phyloP scores from a whole-genome alignment of 1,140 invertebrate genomes.

The Brachionus sp. region DNA sequence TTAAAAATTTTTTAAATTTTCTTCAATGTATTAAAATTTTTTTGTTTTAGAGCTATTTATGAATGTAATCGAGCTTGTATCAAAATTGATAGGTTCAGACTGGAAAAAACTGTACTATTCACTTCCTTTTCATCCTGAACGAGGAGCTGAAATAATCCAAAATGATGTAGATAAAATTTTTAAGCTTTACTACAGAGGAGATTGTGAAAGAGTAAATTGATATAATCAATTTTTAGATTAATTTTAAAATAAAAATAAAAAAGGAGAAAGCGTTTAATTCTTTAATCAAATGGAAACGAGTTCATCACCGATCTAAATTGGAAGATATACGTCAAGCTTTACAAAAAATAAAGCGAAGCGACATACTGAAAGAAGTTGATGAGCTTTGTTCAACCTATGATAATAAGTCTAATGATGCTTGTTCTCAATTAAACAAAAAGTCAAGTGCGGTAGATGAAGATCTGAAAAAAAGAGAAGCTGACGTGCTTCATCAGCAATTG shows the following conservation, averaged over 20 bases:
- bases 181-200: conserved; percentile 38
- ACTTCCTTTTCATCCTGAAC: conserved; percentile 53
- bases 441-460: neutral
- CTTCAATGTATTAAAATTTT: conserved; percentile 32
- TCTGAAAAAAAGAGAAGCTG: neutral
- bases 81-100: conserved; percentile 51
- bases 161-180: conserved; percentile 53
- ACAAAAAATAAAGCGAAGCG: conserved; percentile 49
- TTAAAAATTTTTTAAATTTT: neutral
- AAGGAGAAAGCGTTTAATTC: conserved; percentile 50
- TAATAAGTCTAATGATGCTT: neutral
- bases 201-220: neutral
- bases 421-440: neutral
- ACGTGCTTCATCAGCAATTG: conserved; percentile 21
- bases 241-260: conserved; percentile 47
- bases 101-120: conserved; percentile 52
- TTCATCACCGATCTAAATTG: conserved; percentile 53
- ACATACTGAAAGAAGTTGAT: conserved; percentile 48
- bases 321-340: conserved; percentile 51
- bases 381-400: neutral
- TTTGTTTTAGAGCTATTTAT: neutral
- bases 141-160: conserved; percentile 51
- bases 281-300: conserved; percentile 51
- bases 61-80: conserved; percentile 48
- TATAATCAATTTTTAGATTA: neutral